phyloP scores from a whole-genome alignment of 2,113 vertebrate genomes.

The Hassar affinis region DNA sequence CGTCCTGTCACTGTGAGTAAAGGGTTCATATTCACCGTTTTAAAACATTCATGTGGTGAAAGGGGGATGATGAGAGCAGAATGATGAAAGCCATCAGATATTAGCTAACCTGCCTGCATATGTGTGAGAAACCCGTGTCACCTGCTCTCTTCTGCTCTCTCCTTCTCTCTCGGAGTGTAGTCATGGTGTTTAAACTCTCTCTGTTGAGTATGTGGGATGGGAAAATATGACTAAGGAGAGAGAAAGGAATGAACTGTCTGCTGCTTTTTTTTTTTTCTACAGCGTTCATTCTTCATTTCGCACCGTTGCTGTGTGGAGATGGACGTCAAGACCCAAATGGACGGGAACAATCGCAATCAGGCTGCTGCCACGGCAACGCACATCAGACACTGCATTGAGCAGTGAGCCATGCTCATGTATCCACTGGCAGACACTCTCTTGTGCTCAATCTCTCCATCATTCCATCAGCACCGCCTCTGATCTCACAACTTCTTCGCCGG shows the following conservation, averaged over 20 bases:
- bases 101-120: not conserved
- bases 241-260: conserved; percentile 29
- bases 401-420: conserved; percentile 32
- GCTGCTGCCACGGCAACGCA: conserved; percentile 44
- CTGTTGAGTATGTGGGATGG: conserved; percentile 20
- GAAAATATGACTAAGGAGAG: not conserved
- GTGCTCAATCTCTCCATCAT: conserved; percentile 21
- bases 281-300: conserved; percentile 33
- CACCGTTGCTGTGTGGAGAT: conserved; percentile 40
- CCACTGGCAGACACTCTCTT: conserved; percentile 26
- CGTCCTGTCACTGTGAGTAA: not conserved
- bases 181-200: conserved; percentile 49
- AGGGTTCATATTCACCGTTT: not conserved
- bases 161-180: conserved; percentile 2
- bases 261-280: conserved; percentile 16
- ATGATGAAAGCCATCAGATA: conserved; percentile 5
- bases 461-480: not conserved
- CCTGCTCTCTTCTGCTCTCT: not conserved
- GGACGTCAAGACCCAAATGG: conserved; percentile 36
- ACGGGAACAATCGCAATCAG: conserved; percentile 42
- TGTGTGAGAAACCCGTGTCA: not conserved
- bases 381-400: conserved; percentile 19
- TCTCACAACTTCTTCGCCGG: not conserved
- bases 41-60: conserved; percentile 19
- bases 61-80: conserved; percentile 2